Evolutionary conservation across 2,888 invertebrate genomes (phyloP), one percentile per base, ranked within the genome.

Genomic region (Asteroscopus sphinx): DNA sequence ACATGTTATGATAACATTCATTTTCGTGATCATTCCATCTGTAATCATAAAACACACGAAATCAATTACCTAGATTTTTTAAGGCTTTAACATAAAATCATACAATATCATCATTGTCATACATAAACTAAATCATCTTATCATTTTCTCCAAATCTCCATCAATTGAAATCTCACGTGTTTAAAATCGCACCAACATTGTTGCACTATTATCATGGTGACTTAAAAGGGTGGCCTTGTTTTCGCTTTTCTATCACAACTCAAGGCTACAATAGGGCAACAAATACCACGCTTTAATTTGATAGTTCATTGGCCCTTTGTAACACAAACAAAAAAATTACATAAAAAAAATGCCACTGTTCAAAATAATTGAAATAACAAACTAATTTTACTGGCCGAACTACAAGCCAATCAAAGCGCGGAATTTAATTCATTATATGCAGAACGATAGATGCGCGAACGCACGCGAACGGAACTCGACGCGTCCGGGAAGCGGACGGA

Each of bases 401-500:
- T 41, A 39, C 32, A 16, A 51, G 52, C 62, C 62, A 69, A 62
- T 70, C 66, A 62, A 41, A 52, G 8, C 47, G 25, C 39, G 39
- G 64, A 12, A 16, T 2, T 7, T 26, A 51, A 46, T 66, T 48
- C 41, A 57, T 70, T 62, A 55, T 55, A 67, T 16, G 53, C 36
- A 42, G 47, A 49, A 37, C 33, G 40, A 32, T 68, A 61, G 60
- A 61, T 64, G 71, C 60, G 60, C 73, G 42, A 62, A 79, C 81
- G 83, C 93, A 91, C 91, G 90, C 93, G 87, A 91, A 73, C 89
- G 93, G 90, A 92, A 86, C 87, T 73, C 67, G 62, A 69, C 64
- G 80, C 87, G 89, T 93, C 93, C 93, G 93, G 93, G 93, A 93
- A 93, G 82, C 91, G 84, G 82, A 86, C 83, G 80, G 81, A 76